Base-by-base conservation (phyloP, 2,113 vertebrate genomes). In the Epinephelus lanceolatus region DNA sequence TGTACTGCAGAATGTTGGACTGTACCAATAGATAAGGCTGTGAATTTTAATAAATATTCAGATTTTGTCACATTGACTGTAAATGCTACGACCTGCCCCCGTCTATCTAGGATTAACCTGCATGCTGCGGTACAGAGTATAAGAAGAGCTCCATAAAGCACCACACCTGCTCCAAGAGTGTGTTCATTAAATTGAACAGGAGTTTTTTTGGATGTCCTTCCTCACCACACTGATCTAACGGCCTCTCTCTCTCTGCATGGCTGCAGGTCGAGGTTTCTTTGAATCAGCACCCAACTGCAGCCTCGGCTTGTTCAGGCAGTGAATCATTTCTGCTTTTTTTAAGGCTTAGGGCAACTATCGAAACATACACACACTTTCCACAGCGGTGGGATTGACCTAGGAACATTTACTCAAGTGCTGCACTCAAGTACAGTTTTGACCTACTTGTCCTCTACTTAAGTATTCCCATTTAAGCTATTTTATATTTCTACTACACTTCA, bases 11-110 rank as follows among this genome's bases (percentile, higher is more conserved):
- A 19, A 23, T 71, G 53, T 3, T 27, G 19, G 55, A 74, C 25
- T 71, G 75, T 57, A 76, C 67, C 77, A 75, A 11, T 23, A 33
- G 56, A 19, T 49, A 14, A 42, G 49, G 18, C 25, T 68, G 18
- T n/a, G 67, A 77, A 86, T 78, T 80, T 76, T 59, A 75, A 80
- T 68, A 76, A 73, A 60, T 55, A 60, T 83, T 12, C 37, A 45
- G 56, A 78, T 79, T 17, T 27, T 7, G 4, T 69, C 21, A 56
- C 3, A 78, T 14, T 19, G 51, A 4, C 8, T 61, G 14, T 47
- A 49, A 37, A 19, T 70, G 27, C 30, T 60, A 15, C 27, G 18
- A 40, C 23, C 67, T 51, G 4, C 0, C 30, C 30, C 23, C 33
- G n/a, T 51, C n/a, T 15, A 57, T 70, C 23, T 10, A 52, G 37